Conservation (phyloP, 2,113 vertebrate genomes). For the Mirza zaza region DNA sequence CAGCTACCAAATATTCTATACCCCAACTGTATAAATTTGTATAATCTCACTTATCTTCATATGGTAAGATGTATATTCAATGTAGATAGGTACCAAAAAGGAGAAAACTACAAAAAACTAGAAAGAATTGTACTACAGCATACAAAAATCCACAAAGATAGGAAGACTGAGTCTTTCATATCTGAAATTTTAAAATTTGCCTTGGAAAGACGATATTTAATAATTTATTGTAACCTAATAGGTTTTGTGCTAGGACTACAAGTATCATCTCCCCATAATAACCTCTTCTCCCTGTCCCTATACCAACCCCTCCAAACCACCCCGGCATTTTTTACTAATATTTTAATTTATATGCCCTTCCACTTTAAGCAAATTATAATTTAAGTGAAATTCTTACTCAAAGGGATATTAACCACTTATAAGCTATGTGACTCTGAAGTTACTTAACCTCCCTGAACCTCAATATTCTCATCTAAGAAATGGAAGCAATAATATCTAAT, state of each 20-base stretch:
- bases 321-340: neutral
- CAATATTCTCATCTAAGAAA: neutral
- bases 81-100: neutral
- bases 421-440: neutral
- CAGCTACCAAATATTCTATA: neutral
- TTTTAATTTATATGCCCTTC: neutral
- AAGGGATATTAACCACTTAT: neutral
- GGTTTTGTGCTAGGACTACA: neutral
- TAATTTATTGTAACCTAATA: neutral
- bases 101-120: neutral
- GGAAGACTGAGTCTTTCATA: neutral
- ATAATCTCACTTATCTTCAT: neutral
- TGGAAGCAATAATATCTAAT: neutral
- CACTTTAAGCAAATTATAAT: slow-evolving; percentile 25
- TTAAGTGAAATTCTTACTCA: slow-evolving; percentile 43
- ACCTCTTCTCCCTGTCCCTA: neutral
- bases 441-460: slow-evolving; percentile 9
- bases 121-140: neutral
- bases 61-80: neutral
- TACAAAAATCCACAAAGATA: neutral
- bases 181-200: neutral
- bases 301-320: neutral
- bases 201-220: neutral
- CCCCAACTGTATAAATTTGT: neutral
- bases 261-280: neutral